Base-by-base conservation (phyloP, 2,888 invertebrate species). In the Gortyna flavago region DNA sequence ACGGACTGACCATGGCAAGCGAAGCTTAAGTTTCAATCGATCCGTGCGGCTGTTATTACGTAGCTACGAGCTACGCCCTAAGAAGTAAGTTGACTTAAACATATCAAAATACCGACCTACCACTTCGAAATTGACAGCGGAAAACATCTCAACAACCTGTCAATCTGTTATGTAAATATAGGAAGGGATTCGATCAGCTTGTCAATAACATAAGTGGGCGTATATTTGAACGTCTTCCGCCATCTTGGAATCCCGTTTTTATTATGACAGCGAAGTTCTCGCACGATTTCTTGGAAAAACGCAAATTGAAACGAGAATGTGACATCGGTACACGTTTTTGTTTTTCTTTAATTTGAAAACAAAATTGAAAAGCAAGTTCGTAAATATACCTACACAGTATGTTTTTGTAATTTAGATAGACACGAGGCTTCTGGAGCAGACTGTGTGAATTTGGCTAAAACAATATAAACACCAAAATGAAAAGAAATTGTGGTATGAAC, bases 151-250 rank as follows among this genome's bases (percentile, higher is more conserved):
- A 66, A 61, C 69, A 70, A 32, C 80, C 79, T 79, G 83, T 79
- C 81, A 83, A 79, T 80, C 81, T 75, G 32, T 32, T 44, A 67
- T 77, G 80, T 79, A 79, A 75, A 83, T 81, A 75, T 71, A 64
- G 70, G 74, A 78, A 74, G 68, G 67, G 77, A 81, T 85, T 87
- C 78, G 81, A 89, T 87, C 80, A 87, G 72, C 84, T 79, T 87
- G 88, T 87, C 87, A 87, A 79, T 83, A 78, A 77, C 87, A 80
- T 71, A 65, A 75, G 75, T 67, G 59, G 69, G 62, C 61, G 83
- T 72, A 72, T 86, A 69, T 86, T 83, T 83, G 78, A 75, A 78
- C 41, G 64, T 66, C 72, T 21, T 18, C 44, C 57, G 61, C 76
- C 77, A 84, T 73, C 69, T 81, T 65, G 62, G 41, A 65, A 64